These are phyloP conservation scores for Bufotes viridis DNA, from an alignment of 2,797 vertebrate species.

Conservation along the genomic window DNA sequence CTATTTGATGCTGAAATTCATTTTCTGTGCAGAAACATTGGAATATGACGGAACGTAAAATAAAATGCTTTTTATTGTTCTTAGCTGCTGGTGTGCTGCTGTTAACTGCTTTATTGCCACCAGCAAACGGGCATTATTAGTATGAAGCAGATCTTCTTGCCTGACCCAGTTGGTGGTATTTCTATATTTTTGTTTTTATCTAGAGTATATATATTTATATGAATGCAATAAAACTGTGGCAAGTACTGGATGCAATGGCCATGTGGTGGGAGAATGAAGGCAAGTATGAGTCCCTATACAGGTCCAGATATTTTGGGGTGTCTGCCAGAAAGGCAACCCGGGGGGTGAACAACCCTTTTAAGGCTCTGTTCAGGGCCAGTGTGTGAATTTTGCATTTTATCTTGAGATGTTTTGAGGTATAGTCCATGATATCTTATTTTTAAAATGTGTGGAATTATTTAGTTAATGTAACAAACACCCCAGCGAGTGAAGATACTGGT, in stretches of 20 bases:
- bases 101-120: background rate
- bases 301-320: no score
- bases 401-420: no score
- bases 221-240: no score
- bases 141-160: background rate
- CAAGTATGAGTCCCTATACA: no score
- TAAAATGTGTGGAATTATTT: no score
- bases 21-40: constrained; percentile 26
- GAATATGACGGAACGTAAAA: background rate
- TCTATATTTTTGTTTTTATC: background rate
- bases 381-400: no score
- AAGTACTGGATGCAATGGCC: no score
- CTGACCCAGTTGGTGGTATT: background rate
- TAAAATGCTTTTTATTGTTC: constrained; percentile 12
- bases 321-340: no score
- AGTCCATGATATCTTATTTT: no score
- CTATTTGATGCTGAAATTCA: background rate
- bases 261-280: no score
- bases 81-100: background rate
- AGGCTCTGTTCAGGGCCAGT: background rate
- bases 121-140: background rate
- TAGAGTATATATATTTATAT: background rate
- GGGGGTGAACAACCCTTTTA: no score
- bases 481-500: background rate
- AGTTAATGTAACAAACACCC: background rate